Percentiles rank a stretch among this genome's conserved stretches.
These are phyloP conservation scores for Lochmaea capreae DNA, from an alignment of 2,888 invertebrate genomes.

Conservation along the genomic window DNA sequence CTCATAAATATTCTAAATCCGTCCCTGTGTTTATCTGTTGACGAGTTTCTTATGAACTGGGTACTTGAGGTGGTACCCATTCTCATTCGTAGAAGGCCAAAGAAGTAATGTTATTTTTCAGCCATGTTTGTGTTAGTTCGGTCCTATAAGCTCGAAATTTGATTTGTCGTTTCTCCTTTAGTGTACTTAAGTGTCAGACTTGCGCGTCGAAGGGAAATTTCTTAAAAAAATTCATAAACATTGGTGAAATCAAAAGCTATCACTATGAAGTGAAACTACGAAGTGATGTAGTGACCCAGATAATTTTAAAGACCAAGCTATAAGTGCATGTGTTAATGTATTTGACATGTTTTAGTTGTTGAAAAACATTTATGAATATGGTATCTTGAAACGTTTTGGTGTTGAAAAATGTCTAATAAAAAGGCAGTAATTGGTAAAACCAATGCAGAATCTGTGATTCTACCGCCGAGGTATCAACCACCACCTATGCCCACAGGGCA, in stretches of 20 bases:
- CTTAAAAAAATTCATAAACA: constrained; percentile 6
- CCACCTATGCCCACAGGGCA: constrained; percentile 73
- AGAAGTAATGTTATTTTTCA: constrained; percentile 40
- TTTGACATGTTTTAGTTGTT: constrained; percentile 47
- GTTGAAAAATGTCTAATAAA: constrained; percentile 65
- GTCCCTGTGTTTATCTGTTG: constrained; percentile 13
- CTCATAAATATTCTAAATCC: not conserved
- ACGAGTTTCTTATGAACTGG: constrained; percentile 17
- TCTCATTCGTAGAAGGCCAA: constrained; percentile 18
- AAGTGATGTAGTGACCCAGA: constrained; percentile 61
- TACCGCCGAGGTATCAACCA: constrained; percentile 84
- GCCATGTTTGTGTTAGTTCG: constrained; percentile 50
- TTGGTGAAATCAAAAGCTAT: constrained; percentile 36
- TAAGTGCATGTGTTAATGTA: constrained; percentile 44
- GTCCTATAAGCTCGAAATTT: constrained; percentile 12
- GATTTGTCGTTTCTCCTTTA: constrained; percentile 16
- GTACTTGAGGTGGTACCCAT: constrained; percentile 14
- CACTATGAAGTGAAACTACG: constrained; percentile 48
- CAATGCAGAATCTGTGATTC: constrained; percentile 56
- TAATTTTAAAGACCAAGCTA: constrained; percentile 58
- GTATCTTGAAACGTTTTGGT: constrained; percentile 32
- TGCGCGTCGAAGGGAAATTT: constrained; percentile 17
- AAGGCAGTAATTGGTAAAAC: constrained; percentile 61
- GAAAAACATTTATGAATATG: constrained; percentile 38
- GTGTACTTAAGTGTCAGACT: constrained; percentile 14